A percentile compares a stretch with the other conserved stretches of the same genome.
Evolutionary conservation across 2,888 invertebrate species (phyloP).

Genomic region (Ophioninae sp.): DNA sequence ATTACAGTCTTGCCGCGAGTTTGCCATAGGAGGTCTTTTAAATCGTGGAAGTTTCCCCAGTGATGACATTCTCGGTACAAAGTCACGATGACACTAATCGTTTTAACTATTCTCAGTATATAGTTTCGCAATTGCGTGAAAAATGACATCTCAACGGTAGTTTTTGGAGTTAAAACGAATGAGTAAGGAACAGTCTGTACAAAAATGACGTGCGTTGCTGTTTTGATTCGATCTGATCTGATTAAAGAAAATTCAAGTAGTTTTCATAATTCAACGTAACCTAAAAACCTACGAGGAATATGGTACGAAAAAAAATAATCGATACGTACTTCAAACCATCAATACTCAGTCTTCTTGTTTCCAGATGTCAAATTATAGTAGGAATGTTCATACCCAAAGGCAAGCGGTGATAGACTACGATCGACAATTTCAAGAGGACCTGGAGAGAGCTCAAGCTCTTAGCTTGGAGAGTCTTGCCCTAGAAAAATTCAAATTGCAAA

Average conservation of each 20-base stretch:
- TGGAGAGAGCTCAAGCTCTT: slow-evolving; percentile 93
- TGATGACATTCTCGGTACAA: too few species aligned
- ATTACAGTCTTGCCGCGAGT: not conserved
- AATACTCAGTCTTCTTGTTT: slow-evolving; percentile 1
- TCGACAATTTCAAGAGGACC: slow-evolving; percentile 91
- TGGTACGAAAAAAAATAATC: not conserved
- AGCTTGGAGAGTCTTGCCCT: slow-evolving; percentile 93
- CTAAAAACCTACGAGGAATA: not conserved
- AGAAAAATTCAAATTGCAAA: slow-evolving; percentile 90
- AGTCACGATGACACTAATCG: too few species aligned
- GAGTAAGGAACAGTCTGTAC: too few species aligned
- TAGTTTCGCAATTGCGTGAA: too few species aligned
- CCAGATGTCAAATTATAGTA: slow-evolving; percentile 78
- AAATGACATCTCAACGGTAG: too few species aligned
- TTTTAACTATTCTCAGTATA: too few species aligned
- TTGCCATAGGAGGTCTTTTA: not conserved
- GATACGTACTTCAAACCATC: not conserved
- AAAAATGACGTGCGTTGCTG: too few species aligned
- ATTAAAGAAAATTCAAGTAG: too few species aligned
- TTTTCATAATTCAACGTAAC: not conserved
- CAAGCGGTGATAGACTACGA: slow-evolving; percentile 85
- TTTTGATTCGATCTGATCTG: too few species aligned
- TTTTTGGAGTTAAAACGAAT: too few species aligned
- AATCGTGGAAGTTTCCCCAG: not conserved
- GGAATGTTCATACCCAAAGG: slow-evolving; percentile 73